Conservation (phyloP, 2,113 vertebrate genomes). For the Eretmochelys imbricata region DNA sequence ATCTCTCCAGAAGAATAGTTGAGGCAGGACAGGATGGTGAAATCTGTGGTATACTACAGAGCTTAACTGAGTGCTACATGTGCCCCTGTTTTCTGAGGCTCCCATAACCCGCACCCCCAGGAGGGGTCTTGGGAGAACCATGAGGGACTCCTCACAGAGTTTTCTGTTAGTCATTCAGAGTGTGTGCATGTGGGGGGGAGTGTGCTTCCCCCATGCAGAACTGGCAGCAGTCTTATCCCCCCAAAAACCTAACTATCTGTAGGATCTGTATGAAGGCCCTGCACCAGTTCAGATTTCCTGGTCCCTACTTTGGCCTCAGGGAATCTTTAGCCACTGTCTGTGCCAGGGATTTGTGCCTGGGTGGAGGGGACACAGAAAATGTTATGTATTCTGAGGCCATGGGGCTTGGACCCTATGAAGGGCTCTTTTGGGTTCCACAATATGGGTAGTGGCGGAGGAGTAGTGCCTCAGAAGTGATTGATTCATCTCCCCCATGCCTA, state of each 20-base stretch:
- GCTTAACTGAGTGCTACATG: background rate
- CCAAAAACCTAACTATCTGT: background rate
- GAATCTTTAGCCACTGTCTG: background rate
- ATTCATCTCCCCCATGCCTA: background rate
- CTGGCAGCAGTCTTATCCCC: background rate
- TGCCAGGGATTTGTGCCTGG: background rate
- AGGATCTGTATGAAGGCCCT: background rate
- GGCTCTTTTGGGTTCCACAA: background rate
- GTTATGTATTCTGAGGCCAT: background rate
- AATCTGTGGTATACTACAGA: background rate
- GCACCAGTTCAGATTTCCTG: background rate
- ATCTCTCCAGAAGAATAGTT: background rate
- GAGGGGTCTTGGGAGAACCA: background rate
- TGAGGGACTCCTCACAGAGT: background rate
- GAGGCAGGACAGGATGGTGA: background rate
- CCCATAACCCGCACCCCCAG: background rate
- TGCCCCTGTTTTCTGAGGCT: background rate
- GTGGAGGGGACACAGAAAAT: background rate
- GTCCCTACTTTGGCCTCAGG: background rate
- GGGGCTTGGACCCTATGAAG: background rate
- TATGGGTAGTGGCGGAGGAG: background rate
- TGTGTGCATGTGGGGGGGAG: background rate
- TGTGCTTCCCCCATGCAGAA: background rate
- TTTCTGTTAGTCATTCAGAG: background rate
- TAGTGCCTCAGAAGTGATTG: background rate